Evolutionary conservation across 2,113 vertebrate genomes (phyloP).

Genomic region (Narcine bancroftii): DNA sequence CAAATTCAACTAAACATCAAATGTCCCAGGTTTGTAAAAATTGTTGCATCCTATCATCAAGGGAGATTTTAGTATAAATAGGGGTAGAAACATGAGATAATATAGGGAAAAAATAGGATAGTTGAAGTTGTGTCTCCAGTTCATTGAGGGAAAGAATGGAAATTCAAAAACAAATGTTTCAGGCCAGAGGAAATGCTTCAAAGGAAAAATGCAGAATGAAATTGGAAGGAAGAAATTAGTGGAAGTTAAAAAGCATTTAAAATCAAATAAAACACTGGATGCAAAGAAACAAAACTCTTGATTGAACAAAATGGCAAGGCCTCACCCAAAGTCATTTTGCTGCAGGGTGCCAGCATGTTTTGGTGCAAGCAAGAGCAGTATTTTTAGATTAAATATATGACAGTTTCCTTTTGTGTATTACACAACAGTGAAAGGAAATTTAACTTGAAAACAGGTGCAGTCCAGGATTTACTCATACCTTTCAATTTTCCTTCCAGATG

Average conservation of each 20-base stretch:
- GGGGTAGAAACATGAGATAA: neutral
- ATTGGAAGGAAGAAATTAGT: neutral
- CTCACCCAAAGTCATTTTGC: constrained; percentile 3
- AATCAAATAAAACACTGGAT: neutral
- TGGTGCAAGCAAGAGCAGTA: neutral
- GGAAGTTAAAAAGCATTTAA: neutral
- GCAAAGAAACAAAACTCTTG: neutral
- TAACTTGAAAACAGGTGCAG: neutral
- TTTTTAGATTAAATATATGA: constrained; percentile 11
- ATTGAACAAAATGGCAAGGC: neutral
- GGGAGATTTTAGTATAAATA: neutral
- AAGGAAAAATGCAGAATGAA: neutral
- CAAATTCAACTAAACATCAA: no score
- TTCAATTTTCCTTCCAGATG: neutral
- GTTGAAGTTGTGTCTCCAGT: no score
- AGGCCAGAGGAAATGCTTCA: neutral
- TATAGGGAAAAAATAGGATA: neutral
- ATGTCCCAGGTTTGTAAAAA: neutral
- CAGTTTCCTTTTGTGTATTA: constrained; percentile 15
- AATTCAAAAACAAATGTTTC: neutral
- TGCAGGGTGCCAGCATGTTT: neutral
- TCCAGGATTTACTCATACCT: neutral
- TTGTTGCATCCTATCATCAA: neutral
- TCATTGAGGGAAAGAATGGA: neutral
- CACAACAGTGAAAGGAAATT: constrained; percentile 20